Evolutionary conservation across 2,888 invertebrate species (phyloP).

Genomic region (Trichopria drosophilae): DNA sequence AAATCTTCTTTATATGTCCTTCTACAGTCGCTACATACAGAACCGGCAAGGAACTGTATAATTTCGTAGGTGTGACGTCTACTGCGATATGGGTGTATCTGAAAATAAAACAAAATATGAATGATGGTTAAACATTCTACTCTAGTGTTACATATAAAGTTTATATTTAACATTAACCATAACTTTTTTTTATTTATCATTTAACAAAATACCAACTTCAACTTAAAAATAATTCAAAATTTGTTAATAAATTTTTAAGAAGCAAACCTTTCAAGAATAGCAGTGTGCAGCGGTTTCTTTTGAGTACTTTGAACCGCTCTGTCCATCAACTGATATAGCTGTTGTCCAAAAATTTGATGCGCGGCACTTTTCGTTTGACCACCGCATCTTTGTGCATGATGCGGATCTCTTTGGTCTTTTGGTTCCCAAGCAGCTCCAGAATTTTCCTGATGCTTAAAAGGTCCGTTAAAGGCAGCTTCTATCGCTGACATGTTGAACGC

Average conservation of each 20-base stretch:
- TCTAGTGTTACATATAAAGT: background rate
- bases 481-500: conserved; percentile 85
- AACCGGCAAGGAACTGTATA: conserved; percentile 71
- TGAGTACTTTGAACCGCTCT: conserved; percentile 78
- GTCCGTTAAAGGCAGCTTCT: conserved; percentile 78
- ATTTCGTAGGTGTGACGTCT: conserved; percentile 77
- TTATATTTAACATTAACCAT: background rate
- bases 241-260: background rate
- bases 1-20: conserved; percentile 79
- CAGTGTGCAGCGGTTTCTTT: conserved; percentile 70
- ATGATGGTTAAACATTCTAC: background rate
- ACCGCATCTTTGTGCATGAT: conserved; percentile 59
- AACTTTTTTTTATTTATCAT: conserved; percentile 1
- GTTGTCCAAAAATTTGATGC: conserved; percentile 52
- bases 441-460: conserved; percentile 82
- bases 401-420: conserved; percentile 56
- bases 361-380: conserved; percentile 41
- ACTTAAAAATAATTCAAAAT: too few relatives aligned
- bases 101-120: background rate
- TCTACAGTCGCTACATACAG: conserved; percentile 79
- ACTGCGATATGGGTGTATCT: conserved; percentile 76
- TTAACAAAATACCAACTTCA: too few relatives aligned
- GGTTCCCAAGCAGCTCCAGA: conserved; percentile 79
- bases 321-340: conserved; percentile 86
- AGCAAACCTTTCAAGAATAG: conserved; percentile 66